phyloP scores from a whole-genome alignment of 2,797 vertebrate species.

The Florisuga fusca region DNA sequence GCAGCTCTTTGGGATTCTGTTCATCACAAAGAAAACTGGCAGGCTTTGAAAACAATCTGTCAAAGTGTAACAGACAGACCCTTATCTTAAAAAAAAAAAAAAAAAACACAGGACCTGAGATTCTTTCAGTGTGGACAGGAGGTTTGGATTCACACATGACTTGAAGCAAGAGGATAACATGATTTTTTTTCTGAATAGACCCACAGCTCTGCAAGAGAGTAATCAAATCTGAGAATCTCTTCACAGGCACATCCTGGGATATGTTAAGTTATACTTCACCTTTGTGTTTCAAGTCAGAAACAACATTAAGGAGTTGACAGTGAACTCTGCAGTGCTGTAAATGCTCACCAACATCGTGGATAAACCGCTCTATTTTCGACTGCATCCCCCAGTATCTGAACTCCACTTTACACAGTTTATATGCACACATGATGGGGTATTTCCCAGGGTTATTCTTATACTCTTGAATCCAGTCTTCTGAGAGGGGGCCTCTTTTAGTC shows the following conservation, averaged over 20 bases:
- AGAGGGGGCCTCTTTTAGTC: conserved; percentile 92
- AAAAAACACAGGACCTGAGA: neutral
- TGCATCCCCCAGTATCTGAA: conserved; percentile 99
- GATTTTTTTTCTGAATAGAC: neutral
- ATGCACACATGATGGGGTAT: conserved; percentile 96
- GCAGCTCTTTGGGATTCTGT: neutral
- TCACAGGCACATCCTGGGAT: neutral
- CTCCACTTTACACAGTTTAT: conserved; percentile 98
- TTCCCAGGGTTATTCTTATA: conserved; percentile 84
- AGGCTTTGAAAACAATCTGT: neutral
- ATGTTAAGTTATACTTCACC: neutral
- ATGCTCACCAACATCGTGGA: conserved; percentile 94
- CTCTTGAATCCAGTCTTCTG: conserved; percentile 93
- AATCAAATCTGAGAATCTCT: neutral
- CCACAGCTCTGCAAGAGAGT: neutral
- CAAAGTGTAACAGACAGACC: neutral
- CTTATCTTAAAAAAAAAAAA: neutral
- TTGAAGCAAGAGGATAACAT: neutral
- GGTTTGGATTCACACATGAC: neutral
- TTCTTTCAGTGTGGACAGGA: neutral
- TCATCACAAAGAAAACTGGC: neutral
- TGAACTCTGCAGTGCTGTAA: neutral
- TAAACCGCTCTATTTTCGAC: conserved; percentile 98
- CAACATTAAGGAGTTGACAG: neutral
- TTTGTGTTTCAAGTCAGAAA: neutral